These are phyloP conservation scores for Fragum sueziense DNA, from an alignment of 2,888 invertebrate genomes.

Conservation along the genomic window DNA sequence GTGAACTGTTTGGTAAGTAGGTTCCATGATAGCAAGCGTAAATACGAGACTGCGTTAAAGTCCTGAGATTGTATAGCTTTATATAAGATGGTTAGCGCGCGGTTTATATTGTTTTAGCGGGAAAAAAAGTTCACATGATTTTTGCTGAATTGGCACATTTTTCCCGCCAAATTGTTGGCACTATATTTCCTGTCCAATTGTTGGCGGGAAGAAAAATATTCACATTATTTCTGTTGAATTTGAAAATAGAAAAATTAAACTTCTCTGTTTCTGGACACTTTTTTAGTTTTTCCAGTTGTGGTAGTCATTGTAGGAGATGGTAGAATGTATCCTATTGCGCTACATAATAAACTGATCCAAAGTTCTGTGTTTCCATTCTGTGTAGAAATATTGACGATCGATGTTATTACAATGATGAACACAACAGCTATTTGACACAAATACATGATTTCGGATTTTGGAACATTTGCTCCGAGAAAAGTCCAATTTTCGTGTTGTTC, in stretches of 20 bases:
- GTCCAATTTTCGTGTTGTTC: conserved; percentile 24
- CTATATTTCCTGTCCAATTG: not conserved
- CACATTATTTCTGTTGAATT: too few species aligned
- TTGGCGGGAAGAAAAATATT: too few species aligned
- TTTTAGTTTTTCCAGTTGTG: too few species aligned
- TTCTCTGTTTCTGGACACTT: too few species aligned
- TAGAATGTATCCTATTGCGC: conserved; percentile 27
- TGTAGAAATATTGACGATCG: conserved; percentile 38
- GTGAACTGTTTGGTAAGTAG: conserved; percentile 10
- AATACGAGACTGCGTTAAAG: not conserved
- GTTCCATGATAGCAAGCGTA: conserved; percentile 2
- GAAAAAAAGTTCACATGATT: too few species aligned
- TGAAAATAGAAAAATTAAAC: too few species aligned
- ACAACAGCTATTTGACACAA: conserved; percentile 48
- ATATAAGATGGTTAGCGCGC: too few species aligned
- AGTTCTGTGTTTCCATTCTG: conserved; percentile 30
- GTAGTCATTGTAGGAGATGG: conserved; percentile 19
- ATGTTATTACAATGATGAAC: conserved; percentile 40
- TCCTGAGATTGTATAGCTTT: not conserved
- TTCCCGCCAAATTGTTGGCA: too few species aligned
- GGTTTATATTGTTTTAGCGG: too few species aligned
- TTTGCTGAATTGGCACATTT: too few species aligned
- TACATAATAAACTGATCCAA: conserved; percentile 38
- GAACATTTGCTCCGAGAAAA: conserved; percentile 28
- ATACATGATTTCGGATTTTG: conserved; percentile 50